Percentiles rank a stretch among this genome's conserved stretches.
phyloP scores from a whole-genome alignment of 2,797 vertebrate species.

The Sphenodon punctatus region DNA sequence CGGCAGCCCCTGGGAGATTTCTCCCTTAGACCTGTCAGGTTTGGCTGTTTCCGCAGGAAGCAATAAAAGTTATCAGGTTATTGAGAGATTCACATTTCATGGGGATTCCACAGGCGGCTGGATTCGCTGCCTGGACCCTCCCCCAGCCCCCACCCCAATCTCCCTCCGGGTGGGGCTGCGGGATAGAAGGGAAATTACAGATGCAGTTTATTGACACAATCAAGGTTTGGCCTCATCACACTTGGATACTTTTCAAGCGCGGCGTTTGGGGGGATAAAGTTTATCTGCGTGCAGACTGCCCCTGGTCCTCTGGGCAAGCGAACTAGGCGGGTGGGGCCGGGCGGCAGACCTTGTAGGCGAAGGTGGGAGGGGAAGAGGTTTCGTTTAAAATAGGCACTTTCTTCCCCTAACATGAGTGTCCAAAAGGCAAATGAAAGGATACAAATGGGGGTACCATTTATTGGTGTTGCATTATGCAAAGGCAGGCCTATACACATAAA shows the following conservation, averaged over 20 bases:
- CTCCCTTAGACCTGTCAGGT: neutral
- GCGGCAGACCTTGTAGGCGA: no score
- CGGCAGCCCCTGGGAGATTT: neutral
- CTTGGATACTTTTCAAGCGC: neutral
- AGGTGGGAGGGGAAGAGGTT: no score
- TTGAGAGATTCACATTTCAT: neutral
- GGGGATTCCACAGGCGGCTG: neutral
- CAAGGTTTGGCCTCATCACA: rapidly evolving
- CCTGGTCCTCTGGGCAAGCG: no score
- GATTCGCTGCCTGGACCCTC: no score
- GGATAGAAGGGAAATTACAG: neutral
- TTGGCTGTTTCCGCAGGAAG: neutral
- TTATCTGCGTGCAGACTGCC: no score
- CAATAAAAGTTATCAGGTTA: rapidly evolving
- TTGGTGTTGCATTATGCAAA: no score
- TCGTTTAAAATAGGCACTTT: no score
- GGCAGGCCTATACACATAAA: neutral
- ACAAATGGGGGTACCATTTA: no score
- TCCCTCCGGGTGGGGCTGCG: rapidly evolving
- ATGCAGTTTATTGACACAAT: rapidly evolving
- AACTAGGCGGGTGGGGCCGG: no score
- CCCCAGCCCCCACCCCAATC: rapidly evolving
- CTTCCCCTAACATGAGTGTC: no score
- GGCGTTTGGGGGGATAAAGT: neutral
- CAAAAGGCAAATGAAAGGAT: no score